Conservation (phyloP, 2,797 vertebrate species). For the Melanotaenia nigrans region DNA sequence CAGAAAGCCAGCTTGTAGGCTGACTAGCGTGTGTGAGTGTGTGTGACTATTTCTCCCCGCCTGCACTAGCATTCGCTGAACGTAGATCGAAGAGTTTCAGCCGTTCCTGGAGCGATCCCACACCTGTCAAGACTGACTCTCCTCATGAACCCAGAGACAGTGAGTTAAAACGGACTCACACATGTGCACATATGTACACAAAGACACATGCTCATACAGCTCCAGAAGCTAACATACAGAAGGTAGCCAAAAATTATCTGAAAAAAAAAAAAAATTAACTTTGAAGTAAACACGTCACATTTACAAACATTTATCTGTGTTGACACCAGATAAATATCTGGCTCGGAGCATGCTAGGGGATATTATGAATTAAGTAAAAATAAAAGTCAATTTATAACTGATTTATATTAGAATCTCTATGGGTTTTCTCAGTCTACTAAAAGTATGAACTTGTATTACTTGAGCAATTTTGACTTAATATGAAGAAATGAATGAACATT, state of each 20-base stretch:
- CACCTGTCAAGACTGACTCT: constrained; percentile 94
- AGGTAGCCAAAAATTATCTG: neutral
- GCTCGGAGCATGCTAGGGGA: neutral
- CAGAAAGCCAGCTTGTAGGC: constrained; percentile 23
- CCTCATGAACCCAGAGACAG: constrained; percentile 95
- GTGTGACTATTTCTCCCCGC: constrained; percentile 81
- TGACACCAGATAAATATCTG: constrained; percentile 1
- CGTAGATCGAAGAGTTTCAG: constrained; percentile 99
- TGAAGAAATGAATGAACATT: too few relatives aligned
- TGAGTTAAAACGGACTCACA: constrained; percentile 83
- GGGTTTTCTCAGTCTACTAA: too few relatives aligned
- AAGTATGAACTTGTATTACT: neutral
- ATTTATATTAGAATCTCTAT: neutral
- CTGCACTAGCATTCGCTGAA: constrained; percentile 92
- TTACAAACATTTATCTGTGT: neutral
- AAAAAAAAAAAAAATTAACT: neutral
- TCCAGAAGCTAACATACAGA: neutral
- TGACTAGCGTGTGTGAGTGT: constrained; percentile 37
- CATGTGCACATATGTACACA: constrained; percentile 34
- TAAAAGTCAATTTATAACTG: neutral
- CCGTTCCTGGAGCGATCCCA: constrained; percentile 99
- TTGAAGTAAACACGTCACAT: constrained; percentile 12
- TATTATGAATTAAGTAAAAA: too few relatives aligned
- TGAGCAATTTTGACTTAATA: too few relatives aligned
- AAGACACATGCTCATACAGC: constrained; percentile 22